Evolutionary conservation across 2,888 invertebrate species (phyloP).

Genomic region (Eumerus sabulonum): DNA sequence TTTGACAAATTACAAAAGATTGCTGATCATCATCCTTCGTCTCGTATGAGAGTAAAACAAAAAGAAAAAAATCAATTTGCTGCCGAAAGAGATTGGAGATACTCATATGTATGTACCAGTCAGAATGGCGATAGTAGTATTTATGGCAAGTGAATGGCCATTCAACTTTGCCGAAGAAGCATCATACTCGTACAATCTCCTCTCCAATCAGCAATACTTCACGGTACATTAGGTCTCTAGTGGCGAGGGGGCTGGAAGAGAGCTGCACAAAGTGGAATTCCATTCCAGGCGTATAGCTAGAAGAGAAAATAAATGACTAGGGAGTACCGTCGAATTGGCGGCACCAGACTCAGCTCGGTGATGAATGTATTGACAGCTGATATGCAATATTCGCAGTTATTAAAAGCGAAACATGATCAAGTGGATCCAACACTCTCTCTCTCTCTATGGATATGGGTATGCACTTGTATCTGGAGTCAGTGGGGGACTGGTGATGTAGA

Average conservation of each 20-base stretch:
- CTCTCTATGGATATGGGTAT: too few relatives aligned
- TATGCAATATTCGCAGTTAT: conserved; percentile 50
- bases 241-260: too few relatives aligned
- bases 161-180: neutral
- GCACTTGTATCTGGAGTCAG: too few relatives aligned
- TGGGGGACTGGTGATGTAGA: too few relatives aligned
- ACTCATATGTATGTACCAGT: conserved; percentile 39
- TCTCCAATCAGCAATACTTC: conserved; percentile 16
- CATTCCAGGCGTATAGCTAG: too few relatives aligned
- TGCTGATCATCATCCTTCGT: conserved; percentile 17
- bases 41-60: neutral
- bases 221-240: conserved; percentile 36
- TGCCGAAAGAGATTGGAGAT: conserved; percentile 22
- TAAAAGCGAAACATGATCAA: conserved; percentile 36
- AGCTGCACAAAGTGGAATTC: too few relatives aligned
- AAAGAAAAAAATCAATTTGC: conserved; percentile 19
- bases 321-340: neutral
- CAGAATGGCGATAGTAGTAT: conserved; percentile 43
- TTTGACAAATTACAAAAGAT: conserved; percentile 62
- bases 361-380: conserved; percentile 58
- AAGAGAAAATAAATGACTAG: conserved; percentile 39
- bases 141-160: conserved; percentile 60
- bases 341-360: conserved; percentile 6
- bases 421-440: conserved; percentile 16
- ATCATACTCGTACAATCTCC: neutral